Evolutionary conservation across 2,113 vertebrate genomes (phyloP).

Genomic region (Tragulus kanchil): DNA sequence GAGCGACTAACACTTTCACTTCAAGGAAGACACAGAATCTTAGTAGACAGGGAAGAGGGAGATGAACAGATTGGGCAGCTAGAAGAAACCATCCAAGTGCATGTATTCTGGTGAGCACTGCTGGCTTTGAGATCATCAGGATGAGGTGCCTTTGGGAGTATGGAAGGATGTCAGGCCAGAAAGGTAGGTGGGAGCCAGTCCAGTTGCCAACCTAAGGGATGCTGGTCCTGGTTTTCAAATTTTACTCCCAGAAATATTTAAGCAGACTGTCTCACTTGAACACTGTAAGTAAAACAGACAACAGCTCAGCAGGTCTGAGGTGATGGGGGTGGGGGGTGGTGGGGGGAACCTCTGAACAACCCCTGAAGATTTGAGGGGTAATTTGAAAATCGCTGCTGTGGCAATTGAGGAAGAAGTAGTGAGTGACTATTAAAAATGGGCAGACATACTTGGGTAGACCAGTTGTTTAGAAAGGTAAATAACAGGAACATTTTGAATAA

Average conservation of each 20-base stretch:
- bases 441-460: not conserved
- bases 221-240: not conserved
- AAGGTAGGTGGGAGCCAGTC: not conserved
- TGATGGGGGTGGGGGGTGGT: not conserved
- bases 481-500: not conserved
- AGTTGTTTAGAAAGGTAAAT: not conserved
- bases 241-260: not conserved
- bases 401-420: not conserved
- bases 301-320: too few relatives aligned
- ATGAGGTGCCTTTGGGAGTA: not conserved
- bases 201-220: not conserved
- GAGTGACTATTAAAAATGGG: not conserved
- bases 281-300: not conserved
- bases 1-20: not conserved
- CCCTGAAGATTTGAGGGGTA: not conserved
- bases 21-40: not conserved
- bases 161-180: not conserved
- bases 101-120: not conserved
- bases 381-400: not conserved
- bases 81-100: not conserved
- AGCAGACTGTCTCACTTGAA: not conserved
- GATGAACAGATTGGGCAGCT: not conserved
- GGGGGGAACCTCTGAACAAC: not conserved
- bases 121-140: not conserved
- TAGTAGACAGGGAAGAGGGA: not conserved